A percentile compares a stretch with the other conserved stretches of the same genome.
phyloP scores from a whole-genome alignment of 2,888 invertebrate genomes.

The Ptilodon capucinus region DNA sequence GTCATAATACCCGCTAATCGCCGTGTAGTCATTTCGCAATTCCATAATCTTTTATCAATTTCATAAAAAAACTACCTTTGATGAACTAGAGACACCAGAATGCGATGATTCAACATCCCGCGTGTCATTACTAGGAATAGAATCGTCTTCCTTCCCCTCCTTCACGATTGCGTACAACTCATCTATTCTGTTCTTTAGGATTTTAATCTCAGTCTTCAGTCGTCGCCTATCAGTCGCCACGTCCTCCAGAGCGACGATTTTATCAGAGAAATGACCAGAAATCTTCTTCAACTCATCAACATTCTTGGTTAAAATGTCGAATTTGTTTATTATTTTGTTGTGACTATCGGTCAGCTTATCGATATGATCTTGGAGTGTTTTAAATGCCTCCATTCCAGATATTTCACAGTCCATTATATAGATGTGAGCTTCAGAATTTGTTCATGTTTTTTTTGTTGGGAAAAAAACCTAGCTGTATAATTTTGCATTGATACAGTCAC shows the following conservation, averaged over 20 bases:
- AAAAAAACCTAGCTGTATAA: constrained; percentile 4
- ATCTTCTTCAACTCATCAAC: constrained; percentile 57
- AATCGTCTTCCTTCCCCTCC: constrained; percentile 65
- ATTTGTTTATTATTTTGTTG: constrained; percentile 49
- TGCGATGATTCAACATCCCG: constrained; percentile 67
- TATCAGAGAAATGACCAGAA: constrained; percentile 52
- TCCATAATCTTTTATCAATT: no score
- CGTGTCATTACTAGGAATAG: constrained; percentile 47
- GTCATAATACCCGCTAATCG: no score
- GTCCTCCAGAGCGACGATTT: constrained; percentile 54
- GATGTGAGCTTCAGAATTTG: constrained; percentile 15
- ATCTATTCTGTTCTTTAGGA: constrained; percentile 59
- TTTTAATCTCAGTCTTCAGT: constrained; percentile 52
- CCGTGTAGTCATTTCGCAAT: no score
- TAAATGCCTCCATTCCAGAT: constrained; percentile 37
- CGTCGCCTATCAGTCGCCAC: constrained; percentile 46
- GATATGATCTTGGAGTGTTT: constrained; percentile 50
- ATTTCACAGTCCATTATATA: constrained; percentile 38
- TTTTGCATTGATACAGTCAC: constrained; percentile 5
- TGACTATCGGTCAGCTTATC: constrained; percentile 57
- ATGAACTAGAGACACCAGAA: constrained; percentile 67
- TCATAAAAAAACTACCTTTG: constrained; percentile 72
- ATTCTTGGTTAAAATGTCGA: constrained; percentile 53
- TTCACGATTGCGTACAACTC: constrained; percentile 65
- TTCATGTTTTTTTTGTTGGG: constrained; percentile 24